Conservation (phyloP, 2,113 vertebrate species). For the Sterna hirundo region DNA sequence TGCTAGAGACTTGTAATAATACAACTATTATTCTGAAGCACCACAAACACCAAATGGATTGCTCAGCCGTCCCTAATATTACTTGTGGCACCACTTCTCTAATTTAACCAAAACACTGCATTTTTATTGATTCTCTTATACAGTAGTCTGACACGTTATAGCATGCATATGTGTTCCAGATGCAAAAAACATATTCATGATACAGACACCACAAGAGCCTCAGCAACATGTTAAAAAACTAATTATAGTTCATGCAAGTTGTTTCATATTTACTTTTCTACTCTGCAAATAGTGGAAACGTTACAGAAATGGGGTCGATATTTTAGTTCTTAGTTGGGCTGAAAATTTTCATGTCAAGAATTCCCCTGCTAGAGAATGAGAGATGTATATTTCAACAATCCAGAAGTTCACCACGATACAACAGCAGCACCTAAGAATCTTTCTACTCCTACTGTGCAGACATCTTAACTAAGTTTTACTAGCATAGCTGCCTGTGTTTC, state of each 20-base stretch:
- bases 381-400: neutral
- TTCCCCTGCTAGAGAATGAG: neutral
- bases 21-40: neutral
- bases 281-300: neutral
- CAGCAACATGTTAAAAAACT: neutral
- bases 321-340: neutral
- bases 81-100: neutral
- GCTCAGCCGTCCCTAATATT: neutral
- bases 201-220: neutral
- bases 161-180: neutral
- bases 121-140: neutral
- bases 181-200: neutral
- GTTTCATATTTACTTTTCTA: neutral
- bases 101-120: neutral
- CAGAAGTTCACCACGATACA: neutral
- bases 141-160: neutral
- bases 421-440: neutral
- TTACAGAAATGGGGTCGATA: neutral
- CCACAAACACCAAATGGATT: neutral
- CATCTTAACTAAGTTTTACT: neutral
- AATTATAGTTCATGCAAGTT: neutral
- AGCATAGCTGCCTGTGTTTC: fast-evolving
- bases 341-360: neutral
- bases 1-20: neutral
- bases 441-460: neutral